These are phyloP conservation scores for Cuculus canorus DNA, from an alignment of 2,797 vertebrate species.

Conservation along the genomic window DNA sequence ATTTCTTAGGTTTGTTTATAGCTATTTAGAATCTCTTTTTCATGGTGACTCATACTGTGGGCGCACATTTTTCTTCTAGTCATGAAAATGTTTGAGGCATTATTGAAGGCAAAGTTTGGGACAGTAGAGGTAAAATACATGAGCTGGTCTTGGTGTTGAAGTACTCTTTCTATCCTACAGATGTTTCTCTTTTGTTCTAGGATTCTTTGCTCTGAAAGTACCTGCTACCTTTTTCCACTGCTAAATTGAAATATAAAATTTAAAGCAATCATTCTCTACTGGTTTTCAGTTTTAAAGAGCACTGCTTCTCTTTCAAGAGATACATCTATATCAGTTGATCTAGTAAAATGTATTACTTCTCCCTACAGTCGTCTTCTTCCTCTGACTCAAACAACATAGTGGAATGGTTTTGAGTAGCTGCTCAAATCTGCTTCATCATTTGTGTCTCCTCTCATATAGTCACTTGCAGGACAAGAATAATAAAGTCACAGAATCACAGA, in stretches of 20 bases:
- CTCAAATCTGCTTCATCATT: background rate
- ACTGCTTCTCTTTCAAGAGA: background rate
- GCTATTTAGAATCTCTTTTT: background rate
- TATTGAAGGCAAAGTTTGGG: background rate
- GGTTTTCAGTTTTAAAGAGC: background rate
- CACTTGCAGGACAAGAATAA: background rate
- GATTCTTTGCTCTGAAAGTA: background rate
- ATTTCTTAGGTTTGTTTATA: background rate
- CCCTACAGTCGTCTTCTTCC: background rate
- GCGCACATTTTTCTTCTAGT: background rate
- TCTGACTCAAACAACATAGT: background rate
- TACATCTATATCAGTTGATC: background rate
- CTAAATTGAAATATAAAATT: background rate
- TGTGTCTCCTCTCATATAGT: background rate
- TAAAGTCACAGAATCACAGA: background rate
- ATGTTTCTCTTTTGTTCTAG: background rate
- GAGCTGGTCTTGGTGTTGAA: background rate
- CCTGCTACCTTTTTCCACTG: background rate
- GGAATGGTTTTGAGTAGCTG: background rate
- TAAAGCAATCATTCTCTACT: background rate
- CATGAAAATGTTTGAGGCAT: background rate
- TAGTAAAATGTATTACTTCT: background rate
- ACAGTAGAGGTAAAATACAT: background rate
- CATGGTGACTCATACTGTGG: background rate
- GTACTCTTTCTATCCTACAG: background rate